A percentile compares a stretch with the other conserved stretches of the same genome.
These are phyloP conservation scores for Hormiphora californensis DNA, from an alignment of 37 sponge, comb jelly and placozoan genomes.

Conservation along the genomic window DNA sequence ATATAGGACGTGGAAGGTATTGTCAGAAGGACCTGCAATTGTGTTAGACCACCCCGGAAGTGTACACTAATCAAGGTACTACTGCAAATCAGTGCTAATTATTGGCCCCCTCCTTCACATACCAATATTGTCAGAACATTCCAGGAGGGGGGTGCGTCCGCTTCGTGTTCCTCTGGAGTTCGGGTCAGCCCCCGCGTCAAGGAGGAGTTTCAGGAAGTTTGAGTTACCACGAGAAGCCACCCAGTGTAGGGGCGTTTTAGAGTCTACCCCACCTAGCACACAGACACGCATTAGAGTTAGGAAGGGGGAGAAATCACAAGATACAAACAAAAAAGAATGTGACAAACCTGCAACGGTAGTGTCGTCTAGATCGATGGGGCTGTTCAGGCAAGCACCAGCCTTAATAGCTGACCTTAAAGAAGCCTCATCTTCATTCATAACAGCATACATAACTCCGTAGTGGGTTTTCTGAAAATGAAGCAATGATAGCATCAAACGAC, in stretches of 20 bases:
- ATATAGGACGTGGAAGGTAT: too few species aligned
- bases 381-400: conserved; percentile 28
- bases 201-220: conserved; percentile 36
- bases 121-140: conserved; percentile 48
- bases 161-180: conserved; percentile 50
- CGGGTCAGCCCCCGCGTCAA: conserved; percentile 48
- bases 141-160: conserved; percentile 19
- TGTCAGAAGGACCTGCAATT: too few species aligned
- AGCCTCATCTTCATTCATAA: conserved; percentile 51
- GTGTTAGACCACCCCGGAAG: too few species aligned
- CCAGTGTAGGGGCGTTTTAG: conserved; percentile 50
- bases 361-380: conserved; percentile 33
- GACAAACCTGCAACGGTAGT: conserved; percentile 48
- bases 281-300: too few species aligned
- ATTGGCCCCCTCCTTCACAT: background rate
- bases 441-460: conserved; percentile 52
- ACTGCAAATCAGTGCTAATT: background rate
- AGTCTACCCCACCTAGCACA: conserved; percentile 12
- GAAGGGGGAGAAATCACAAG: too few species aligned
- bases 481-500: too few species aligned
- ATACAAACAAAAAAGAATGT: background rate
- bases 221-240: conserved; percentile 35
- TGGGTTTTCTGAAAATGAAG: conserved; percentile 35
- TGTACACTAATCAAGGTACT: too few species aligned
- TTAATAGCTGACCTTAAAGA: conserved; percentile 30